Evolutionary conservation across 2,888 invertebrate species (phyloP).

Genomic region (Epiperipatus broadwayi): DNA sequence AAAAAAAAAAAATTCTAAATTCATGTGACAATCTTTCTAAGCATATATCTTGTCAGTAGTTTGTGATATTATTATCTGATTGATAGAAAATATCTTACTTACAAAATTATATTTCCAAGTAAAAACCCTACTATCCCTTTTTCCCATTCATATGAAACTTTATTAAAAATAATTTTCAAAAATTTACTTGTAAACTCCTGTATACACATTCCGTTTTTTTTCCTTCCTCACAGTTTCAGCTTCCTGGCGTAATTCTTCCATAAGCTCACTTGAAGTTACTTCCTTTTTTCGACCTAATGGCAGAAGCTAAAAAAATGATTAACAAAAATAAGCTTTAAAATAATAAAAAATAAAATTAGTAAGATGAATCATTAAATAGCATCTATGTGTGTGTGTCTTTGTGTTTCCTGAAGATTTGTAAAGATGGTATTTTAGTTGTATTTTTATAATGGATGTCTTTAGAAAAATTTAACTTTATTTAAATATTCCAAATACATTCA

Average conservation of each 20-base stretch:
- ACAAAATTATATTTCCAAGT: no score
- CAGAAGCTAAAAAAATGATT: conserved; percentile 21
- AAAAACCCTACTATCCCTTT: no score
- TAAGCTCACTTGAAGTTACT: conserved; percentile 45
- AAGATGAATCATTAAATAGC: neutral
- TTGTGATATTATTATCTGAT: no score
- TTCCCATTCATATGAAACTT: neutral
- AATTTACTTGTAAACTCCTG: conserved; percentile 52
- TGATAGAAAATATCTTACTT: no score
- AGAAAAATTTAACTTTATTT: no score
- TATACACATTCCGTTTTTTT: conserved; percentile 58
- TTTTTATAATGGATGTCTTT: no score
- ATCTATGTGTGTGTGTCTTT: neutral
- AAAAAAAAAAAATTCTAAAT: no score
- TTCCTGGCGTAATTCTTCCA: conserved; percentile 47
- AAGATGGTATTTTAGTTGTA: no score
- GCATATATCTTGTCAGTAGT: no score
- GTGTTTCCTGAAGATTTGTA: no score
- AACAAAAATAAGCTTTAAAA: neutral
- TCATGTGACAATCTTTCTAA: no score
- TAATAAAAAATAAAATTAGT: neutral
- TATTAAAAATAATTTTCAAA: neutral
- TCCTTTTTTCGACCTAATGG: conserved; percentile 43
- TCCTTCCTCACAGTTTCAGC: conserved; percentile 60
- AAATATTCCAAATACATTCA: no score